phyloP scores from a whole-genome alignment of 2,797 vertebrate species.

The Malacoraja senta region DNA sequence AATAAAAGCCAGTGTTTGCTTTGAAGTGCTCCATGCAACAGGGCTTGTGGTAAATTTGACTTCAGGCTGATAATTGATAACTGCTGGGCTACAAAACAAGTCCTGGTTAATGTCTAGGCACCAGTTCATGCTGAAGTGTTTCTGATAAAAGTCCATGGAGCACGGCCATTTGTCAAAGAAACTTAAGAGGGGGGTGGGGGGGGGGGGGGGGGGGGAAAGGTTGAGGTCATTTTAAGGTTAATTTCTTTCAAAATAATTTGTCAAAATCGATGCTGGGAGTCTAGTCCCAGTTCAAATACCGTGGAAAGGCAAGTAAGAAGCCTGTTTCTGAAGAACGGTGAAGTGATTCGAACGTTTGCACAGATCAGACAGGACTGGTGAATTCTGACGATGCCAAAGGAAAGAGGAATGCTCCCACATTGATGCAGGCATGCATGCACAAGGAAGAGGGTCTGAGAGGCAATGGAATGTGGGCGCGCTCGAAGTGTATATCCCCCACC shows the following conservation, averaged over 20 bases:
- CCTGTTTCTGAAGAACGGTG: background rate
- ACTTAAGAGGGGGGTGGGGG: background rate
- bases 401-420: background rate
- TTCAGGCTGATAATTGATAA: constrained; percentile 48
- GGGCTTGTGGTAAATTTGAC: constrained; percentile 36
- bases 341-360: constrained; percentile 8
- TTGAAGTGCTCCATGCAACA: background rate
- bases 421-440: background rate
- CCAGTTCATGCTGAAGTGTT: constrained; percentile 25
- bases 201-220: background rate
- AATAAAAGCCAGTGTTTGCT: background rate
- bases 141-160: constrained; percentile 13
- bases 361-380: background rate
- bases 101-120: constrained; percentile 47
- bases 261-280: background rate
- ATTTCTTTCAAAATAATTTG: background rate
- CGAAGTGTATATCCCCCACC: background rate
- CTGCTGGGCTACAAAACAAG: constrained; percentile 50
- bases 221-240: constrained; percentile 32
- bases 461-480: background rate
- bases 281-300: background rate
- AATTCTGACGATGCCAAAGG: background rate
- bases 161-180: background rate
- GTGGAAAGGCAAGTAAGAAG: background rate
- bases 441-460: background rate